Base-by-base conservation (phyloP, 2,797 vertebrate species). In the Arctocebus calabarensis region DNA sequence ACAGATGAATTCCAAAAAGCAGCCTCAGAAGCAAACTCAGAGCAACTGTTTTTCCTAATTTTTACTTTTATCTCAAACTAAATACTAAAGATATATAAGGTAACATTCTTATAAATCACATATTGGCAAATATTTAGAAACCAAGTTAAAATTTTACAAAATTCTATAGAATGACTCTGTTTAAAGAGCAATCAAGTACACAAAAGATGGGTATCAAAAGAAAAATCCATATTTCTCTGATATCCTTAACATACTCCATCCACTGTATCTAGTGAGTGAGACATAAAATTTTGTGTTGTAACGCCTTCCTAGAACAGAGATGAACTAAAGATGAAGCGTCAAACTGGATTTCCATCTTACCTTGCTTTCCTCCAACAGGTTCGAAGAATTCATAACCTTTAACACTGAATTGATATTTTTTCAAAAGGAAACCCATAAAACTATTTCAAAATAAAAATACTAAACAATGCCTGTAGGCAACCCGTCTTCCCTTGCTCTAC, bases 331-430 rank as follows among this genome's bases (percentile, higher is more conserved):
- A 94, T 16, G 64, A 96, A 96, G 85, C 89, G 57, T 70, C 95
- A 74, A 19, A 71, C 84, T 94, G 91, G 66, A 96, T 73, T 96
- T 85, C 62, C 84, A 86, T 45, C 84, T 90, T 86, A 90, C 77
- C 92, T 91, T 95, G 79, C 84, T 95, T 91, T 95, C 70, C 78
- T 96, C 97, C 94, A 97, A 97, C 95, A 97, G 96, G 93, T 97
- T 96, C 88, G 89, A 93, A 90, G 96, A 94, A 86, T 97, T 96
- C 66, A 48, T 48, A 90, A 88, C 48, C 95, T 96, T 95, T 92
- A 89, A 85, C 57, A 85, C 3, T 17, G 73, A 95, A 90, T 90
- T 94, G 48, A 5, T 88, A 48, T 92, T 68, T 68, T 90, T 94
- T 85, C n/a, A 88, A 86, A 89, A 89, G 70, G 37, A 17, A 96